These are phyloP conservation scores for Caenorhabditis doughertyi DNA, from an alignment of 2,888 invertebrate genomes.

Conservation along the genomic window DNA sequence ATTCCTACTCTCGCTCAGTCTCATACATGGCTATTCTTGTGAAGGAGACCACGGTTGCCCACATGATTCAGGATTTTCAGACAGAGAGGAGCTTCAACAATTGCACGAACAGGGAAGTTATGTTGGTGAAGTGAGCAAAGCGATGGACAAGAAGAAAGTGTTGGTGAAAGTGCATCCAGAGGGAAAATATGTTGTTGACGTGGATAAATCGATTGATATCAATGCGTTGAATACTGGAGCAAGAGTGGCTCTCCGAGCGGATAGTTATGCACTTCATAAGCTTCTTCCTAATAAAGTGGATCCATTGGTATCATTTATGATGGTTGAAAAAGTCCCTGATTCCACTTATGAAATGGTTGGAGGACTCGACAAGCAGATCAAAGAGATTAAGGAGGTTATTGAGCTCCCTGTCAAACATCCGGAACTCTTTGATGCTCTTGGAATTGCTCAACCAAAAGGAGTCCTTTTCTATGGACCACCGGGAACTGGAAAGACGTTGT, in stretches of 20 bases:
- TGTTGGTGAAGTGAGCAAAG: constrained; percentile 99
- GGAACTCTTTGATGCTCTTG: constrained; percentile 97
- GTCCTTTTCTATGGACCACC: constrained; percentile 98
- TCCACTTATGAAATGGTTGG: constrained; percentile 99
- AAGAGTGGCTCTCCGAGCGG: constrained; percentile 96
- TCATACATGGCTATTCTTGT: no score
- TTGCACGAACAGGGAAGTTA: constrained; percentile 98
- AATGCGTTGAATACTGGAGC: constrained; percentile 98
- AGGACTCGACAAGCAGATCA: constrained; percentile 98
- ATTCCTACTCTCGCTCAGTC: no score
- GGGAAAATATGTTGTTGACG: constrained; percentile 99
- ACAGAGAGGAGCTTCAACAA: constrained; percentile 96
- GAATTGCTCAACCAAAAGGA: constrained; percentile 97
- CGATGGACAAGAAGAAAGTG: constrained; percentile 99
- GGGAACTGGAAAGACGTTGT: constrained; percentile 94
- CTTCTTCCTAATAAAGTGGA: constrained; percentile 99
- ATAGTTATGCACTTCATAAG: constrained; percentile 98
- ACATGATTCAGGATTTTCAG: no score
- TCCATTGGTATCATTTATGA: constrained; percentile 98
- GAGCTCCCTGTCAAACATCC: constrained; percentile 99
- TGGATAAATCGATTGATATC: constrained; percentile 99
- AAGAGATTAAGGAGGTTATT: constrained; percentile 99
- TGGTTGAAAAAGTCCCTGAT: constrained; percentile 99
- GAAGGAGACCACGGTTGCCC: no score
- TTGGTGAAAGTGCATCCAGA: constrained; percentile 99